Evolutionary conservation across 2,113 vertebrate species (phyloP).

Genomic region (Anguilla rostrata): DNA sequence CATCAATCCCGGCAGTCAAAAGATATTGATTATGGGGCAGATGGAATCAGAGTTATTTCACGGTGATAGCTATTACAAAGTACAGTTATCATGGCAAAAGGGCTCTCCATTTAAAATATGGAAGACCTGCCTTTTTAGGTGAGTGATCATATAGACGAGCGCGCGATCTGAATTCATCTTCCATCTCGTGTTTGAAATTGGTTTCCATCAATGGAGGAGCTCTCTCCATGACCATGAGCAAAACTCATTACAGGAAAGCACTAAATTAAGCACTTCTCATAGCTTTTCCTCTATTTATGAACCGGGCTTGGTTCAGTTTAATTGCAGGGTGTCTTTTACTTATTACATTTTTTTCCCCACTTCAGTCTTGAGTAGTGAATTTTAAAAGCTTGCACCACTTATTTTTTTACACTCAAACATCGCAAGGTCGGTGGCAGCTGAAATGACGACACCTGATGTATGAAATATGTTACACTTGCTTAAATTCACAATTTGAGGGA

Average conservation of each 20-base stretch:
- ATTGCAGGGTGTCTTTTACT: background rate
- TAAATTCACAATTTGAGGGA: too few relatives aligned
- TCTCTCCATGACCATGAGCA: slow-evolving; percentile 37
- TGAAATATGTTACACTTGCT: too few relatives aligned
- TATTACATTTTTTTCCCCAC: background rate
- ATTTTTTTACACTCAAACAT: background rate
- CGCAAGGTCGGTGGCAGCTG: too few relatives aligned
- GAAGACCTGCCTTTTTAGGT: slow-evolving; percentile 40
- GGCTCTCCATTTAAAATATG: slow-evolving; percentile 56
- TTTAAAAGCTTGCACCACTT: background rate
- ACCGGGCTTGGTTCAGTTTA: background rate
- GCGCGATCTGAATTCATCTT: slow-evolving; percentile 34
- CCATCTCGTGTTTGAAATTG: slow-evolving; percentile 42
- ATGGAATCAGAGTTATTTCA: slow-evolving; percentile 74
- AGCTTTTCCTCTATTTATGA: background rate
- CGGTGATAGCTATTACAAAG: slow-evolving; percentile 62
- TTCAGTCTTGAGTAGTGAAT: background rate
- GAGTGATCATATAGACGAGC: slow-evolving; percentile 15
- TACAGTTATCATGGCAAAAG: slow-evolving; percentile 64
- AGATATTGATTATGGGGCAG: slow-evolving; percentile 67
- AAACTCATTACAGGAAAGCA: slow-evolving; percentile 32
- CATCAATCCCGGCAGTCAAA: slow-evolving; percentile 71
- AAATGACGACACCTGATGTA: too few relatives aligned
- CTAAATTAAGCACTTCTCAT: slow-evolving; percentile 1
- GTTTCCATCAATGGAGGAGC: slow-evolving; percentile 39